Evolutionary conservation across 2,113 vertebrate genomes (phyloP).

Genomic region (Chlorocebus sabaeus): DNA sequence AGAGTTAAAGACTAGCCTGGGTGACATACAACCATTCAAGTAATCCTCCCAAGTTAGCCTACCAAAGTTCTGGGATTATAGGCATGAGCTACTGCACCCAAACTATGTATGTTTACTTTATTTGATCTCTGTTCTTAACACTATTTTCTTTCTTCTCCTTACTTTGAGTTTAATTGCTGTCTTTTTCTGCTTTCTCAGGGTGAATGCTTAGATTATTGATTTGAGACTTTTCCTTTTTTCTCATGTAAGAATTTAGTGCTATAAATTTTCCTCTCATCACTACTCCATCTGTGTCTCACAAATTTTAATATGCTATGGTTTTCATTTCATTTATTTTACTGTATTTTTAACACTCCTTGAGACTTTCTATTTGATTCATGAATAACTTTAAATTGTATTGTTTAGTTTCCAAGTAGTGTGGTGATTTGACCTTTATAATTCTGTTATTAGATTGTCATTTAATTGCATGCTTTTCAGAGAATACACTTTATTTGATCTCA

Average conservation of each 20-base stretch:
- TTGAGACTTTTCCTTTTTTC: not conserved
- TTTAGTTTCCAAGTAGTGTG: not conserved
- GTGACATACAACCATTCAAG: too few relatives aligned
- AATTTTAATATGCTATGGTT: not conserved
- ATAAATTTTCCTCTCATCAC: not conserved
- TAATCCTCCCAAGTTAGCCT: too few relatives aligned
- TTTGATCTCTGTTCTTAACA: not conserved
- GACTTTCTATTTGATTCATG: not conserved
- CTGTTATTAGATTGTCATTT: not conserved
- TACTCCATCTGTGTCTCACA: not conserved
- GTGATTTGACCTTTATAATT: not conserved
- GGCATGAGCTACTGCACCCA: too few relatives aligned
- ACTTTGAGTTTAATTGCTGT: not conserved
- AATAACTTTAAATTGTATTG: not conserved
- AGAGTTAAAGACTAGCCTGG: too few relatives aligned
- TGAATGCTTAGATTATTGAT: not conserved
- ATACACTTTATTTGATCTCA: not conserved
- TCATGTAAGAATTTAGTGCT: not conserved
- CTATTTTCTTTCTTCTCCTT: conserved; percentile 9
- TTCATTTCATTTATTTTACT: not conserved
- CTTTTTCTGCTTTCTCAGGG: not conserved
- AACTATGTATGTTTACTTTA: not conserved
- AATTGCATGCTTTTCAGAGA: not conserved
- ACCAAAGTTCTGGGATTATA: too few relatives aligned
- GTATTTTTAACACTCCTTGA: not conserved